A percentile compares a stretch with the other conserved stretches of the same genome.
Conservation (phyloP, 1,140 invertebrate genomes). For the Polyergus mexicanus region DNA sequence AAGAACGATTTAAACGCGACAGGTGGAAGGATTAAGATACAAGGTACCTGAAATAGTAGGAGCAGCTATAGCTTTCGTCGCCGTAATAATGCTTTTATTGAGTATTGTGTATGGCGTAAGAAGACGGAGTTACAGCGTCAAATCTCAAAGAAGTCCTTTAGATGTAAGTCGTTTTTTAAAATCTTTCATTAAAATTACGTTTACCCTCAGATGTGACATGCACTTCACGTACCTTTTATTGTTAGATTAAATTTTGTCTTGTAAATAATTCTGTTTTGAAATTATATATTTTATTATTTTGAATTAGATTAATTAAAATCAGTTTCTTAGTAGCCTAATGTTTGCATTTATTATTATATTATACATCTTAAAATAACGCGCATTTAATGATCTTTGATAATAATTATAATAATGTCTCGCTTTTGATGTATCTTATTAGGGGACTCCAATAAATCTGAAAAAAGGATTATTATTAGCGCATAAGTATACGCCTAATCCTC, state of each 20-base stretch:
- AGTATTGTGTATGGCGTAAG: conserved; percentile 78
- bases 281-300: not conserved
- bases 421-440: conserved; percentile 76
- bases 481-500: conserved; percentile 92
- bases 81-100: conserved; percentile 76
- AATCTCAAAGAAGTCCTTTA: conserved; percentile 69
- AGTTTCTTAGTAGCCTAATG: conserved; percentile 11
- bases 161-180: conserved; percentile 58
- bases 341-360: not conserved
- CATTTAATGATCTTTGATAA: not conserved
- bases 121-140: conserved; percentile 75
- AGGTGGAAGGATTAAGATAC: conserved; percentile 79
- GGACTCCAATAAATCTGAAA: conserved; percentile 87
- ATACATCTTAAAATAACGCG: not conserved
- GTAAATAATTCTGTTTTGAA: no score
- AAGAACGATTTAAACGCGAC: conserved; percentile 18
- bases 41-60: conserved; percentile 83
- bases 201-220: not conserved
- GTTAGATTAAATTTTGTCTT: no score
- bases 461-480: conserved; percentile 89
- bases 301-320: not conserved
- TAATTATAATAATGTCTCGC: conserved; percentile 34
- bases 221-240: no score
- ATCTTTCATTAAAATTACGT: not conserved
- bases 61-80: conserved; percentile 78